Evolutionary conservation across 1,140 invertebrate genomes (phyloP), one percentile per base, ranked within the genome.

Genomic region (Anoplophora glabripennis): DNA sequence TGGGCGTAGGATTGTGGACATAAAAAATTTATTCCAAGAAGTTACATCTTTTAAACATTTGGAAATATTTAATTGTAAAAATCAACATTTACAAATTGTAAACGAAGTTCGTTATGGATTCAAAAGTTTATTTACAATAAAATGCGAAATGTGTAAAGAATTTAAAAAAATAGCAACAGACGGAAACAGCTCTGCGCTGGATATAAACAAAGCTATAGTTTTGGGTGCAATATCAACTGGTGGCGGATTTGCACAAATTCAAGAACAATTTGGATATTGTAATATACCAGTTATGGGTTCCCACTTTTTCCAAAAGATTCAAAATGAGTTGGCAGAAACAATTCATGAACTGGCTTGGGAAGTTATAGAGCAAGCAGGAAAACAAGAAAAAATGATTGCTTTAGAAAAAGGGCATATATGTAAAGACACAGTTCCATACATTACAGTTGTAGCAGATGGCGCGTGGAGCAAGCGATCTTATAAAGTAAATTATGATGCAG

Each of bases 371-470:
- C 34, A 53, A 53, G 21, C 51, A 36, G 34, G 7, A 14, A 14
- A 37, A 38, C 7, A 53, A 53, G 51, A 53, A 36, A n/a, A 37
- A 5, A 9, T 9, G 12, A 37, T 36, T 53, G 74, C 68, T 4
- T 56, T 57, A 45, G 56, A 68, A 54, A 45, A 54, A 0, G 65
- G 68, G 4, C 59, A 75, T 33, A 53, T 76, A 37, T 64, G 73
- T 61, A 60, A 66, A 18, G 51, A 68, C 55, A 66, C 66, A 9
- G 55, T 63, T 12, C 68, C 69, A 8, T 17, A 53, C 8, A 67
- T 75, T 38, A 61, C 64, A 8, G 74, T 75, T n/a, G 59, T 69
- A 44, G 69, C 60, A 37, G 69, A 75, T 57, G 72, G 69, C n/a
- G 48, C 58, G 36, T 73, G 68, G 64, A 56, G 40, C 5, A 75